Base-by-base conservation (phyloP, 1,140 invertebrate genomes). In the Cotesia chilonis region DNA sequence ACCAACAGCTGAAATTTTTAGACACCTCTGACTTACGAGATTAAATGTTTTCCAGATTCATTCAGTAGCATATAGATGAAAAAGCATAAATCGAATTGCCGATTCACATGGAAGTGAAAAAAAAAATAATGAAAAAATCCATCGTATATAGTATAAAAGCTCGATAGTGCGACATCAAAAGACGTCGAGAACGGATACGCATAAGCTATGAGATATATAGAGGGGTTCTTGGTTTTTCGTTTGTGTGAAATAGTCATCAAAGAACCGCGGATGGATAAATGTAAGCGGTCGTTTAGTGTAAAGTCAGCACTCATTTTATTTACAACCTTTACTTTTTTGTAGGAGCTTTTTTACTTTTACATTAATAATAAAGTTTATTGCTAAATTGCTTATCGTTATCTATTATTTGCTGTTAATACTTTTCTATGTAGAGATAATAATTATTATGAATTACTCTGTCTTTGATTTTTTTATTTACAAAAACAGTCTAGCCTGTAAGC, bases 221-320 rank as follows among this genome's bases (percentile, higher is more conserved):
- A 28, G 57, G 68, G 65, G 55, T 60, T 69, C 60, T 57, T 66
- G 76, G 78, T 68, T 73, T 60, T 68, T 74, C 78, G 76, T 83
- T 83, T 79, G 79, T 76, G 78, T 76, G 83, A 84, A 83, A 78
- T 74, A 83, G 61, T 35, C 70, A 83, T 86, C 85, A 86, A 86
- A 87, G 85, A 81, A 71, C 76, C 76, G 85, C 70, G 78, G 79
- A 86, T 68, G 79, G 85, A 87, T 85, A 84, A 83, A 86, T 84
- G 84, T 83, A 85, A 85, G 82, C 80, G 76, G 75, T 80, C 83
- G 81, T 85, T 86, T 87, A 87, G 80, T 81, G 79, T 73, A 84
- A 86, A 86, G 74, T 80, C 77, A 70, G 82, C 77, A 82, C 83
- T 86, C 85, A 86, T 85, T 87, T 85, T 86, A 86, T 86, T 87